Evolutionary conservation across 2,888 invertebrate species (phyloP), one percentile per base, ranked within the genome.

Genomic region (Mimachlamys varia): DNA sequence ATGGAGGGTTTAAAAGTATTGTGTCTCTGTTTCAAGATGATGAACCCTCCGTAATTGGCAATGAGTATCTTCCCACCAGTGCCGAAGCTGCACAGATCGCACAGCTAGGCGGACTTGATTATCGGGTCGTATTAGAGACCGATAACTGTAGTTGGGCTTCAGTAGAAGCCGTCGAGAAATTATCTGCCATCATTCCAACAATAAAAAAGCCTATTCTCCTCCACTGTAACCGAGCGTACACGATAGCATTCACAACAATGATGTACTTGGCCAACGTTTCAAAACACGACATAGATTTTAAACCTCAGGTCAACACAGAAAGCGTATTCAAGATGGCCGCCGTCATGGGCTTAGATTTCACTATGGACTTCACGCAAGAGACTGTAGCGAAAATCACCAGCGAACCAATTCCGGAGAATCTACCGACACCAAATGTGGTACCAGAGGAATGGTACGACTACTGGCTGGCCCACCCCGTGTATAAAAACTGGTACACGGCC

Each of bases 391-490:
- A 94, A 89, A 93, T 95, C 19, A 95, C 95, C 22, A 95, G 95
- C 22, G 95, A 95, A 92, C 91, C 94, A 0, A 37, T 94, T 17
- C 55, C 93, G 27, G 89, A 92, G 89, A 91, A 94, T 89, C 94
- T 94, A 27, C 93, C 93, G 27, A 93, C 92, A 89, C 93, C 93
- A 13, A 91, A 95, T 76, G 92, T 91, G 89, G 92, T 92, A 19
- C 94, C 94, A 10, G 93, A 93, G 50, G 93, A 95, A 58, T 96
- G 95, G 95, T 89, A 93, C 27, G 94, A 95, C 88, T 95, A 94
- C 89, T 96, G 96, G 96, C 89, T 93, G n/a, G 95, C 95, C 4
- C 94, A 95, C 62, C 95, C 95, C 15, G 94, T 95, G 15, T 93
- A 94, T 62, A 93, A 93, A 89, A 95, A 95, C 92, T 95, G 95